A percentile compares a stretch with the other conserved stretches of the same genome.
Evolutionary conservation across 2,113 vertebrate genomes (phyloP).

Genomic region (Perca fluviatilis): DNA sequence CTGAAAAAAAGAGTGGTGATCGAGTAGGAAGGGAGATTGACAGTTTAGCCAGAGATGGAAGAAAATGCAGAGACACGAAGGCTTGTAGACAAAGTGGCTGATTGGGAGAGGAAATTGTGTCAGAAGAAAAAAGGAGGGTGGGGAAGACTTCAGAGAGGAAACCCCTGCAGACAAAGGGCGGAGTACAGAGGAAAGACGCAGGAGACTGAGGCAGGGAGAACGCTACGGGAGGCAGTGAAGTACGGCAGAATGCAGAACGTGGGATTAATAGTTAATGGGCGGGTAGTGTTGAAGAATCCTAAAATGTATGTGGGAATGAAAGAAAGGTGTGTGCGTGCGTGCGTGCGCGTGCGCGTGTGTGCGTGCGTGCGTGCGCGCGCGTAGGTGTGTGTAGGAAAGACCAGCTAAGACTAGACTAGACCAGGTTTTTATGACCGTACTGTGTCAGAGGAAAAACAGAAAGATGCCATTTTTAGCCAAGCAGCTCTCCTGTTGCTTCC

Average conservation of each 20-base stretch:
- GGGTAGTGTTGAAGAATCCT: constrained; percentile 48
- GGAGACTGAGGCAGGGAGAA: constrained; percentile 29
- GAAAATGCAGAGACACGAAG: not conserved
- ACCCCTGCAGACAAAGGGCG: constrained; percentile 49
- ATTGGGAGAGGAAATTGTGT: constrained; percentile 39
- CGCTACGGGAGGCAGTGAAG: constrained; percentile 7
- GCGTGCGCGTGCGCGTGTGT: not conserved
- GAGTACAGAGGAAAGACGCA: constrained; percentile 53
- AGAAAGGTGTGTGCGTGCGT: not conserved
- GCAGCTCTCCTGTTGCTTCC: constrained; percentile 17
- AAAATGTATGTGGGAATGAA: constrained; percentile 55
- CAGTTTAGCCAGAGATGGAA: constrained; percentile 3
- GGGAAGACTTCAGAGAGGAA: constrained; percentile 64
- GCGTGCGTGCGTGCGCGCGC: not conserved
- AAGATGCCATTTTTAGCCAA: constrained; percentile 57
- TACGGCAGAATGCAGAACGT: constrained; percentile 48
- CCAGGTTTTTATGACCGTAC: constrained; percentile 54
- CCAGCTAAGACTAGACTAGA: constrained; percentile 41
- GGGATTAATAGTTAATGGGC: constrained; percentile 70
- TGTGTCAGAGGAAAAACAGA: constrained; percentile 52
- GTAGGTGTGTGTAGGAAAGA: constrained; percentile 17
- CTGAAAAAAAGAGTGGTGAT: not conserved
- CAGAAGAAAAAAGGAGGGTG: constrained; percentile 50
- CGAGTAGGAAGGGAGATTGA: not conserved
- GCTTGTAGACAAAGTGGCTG: constrained; percentile 11